phyloP scores from a whole-genome alignment of 2,797 vertebrate genomes.

The Coccyzus lansbergi region DNA sequence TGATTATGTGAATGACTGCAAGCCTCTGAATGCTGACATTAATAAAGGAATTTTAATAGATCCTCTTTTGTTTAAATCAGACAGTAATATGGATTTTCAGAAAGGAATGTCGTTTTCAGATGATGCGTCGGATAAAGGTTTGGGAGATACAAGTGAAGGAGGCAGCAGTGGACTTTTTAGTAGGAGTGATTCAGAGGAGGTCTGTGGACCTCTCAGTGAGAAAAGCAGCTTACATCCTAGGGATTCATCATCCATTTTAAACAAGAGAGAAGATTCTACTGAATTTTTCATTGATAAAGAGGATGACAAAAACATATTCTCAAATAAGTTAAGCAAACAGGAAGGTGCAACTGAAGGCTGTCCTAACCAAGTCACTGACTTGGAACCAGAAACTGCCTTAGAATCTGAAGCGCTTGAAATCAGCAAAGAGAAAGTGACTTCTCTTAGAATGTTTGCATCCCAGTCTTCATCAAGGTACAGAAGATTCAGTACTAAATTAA shows the following conservation, averaged over 20 bases:
- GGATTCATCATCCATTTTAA: constrained; percentile 59
- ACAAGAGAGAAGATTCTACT: constrained; percentile 66
- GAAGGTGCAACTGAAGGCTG: constrained; percentile 61
- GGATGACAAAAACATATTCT: constrained; percentile 67
- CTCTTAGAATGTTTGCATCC: constrained; percentile 83
- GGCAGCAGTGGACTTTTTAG: constrained; percentile 74
- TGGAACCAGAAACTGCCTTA: constrained; percentile 72
- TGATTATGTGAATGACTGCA: constrained; percentile 65
- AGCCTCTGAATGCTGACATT: constrained; percentile 72
- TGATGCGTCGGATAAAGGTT: constrained; percentile 73
- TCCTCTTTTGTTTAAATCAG: constrained; percentile 84
- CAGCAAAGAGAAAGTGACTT: constrained; percentile 79
- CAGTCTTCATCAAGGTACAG: constrained; percentile 75
- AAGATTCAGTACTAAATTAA: neutral
- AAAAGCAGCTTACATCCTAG: constrained; percentile 55
- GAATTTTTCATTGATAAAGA: constrained; percentile 72
- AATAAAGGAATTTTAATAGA: constrained; percentile 79
- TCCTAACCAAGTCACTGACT: constrained; percentile 73
- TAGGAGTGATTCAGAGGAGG: constrained; percentile 75
- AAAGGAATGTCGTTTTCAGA: constrained; percentile 80
- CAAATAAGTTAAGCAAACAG: constrained; percentile 60
- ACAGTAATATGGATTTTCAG: constrained; percentile 74
- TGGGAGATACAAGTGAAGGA: constrained; percentile 76
- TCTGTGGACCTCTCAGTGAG: constrained; percentile 66
- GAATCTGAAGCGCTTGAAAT: constrained; percentile 76